Percentiles rank a stretch among this genome's conserved stretches.
Conservation (phyloP, 2,888 invertebrate genomes). For the Ischnus inquisitorius region DNA sequence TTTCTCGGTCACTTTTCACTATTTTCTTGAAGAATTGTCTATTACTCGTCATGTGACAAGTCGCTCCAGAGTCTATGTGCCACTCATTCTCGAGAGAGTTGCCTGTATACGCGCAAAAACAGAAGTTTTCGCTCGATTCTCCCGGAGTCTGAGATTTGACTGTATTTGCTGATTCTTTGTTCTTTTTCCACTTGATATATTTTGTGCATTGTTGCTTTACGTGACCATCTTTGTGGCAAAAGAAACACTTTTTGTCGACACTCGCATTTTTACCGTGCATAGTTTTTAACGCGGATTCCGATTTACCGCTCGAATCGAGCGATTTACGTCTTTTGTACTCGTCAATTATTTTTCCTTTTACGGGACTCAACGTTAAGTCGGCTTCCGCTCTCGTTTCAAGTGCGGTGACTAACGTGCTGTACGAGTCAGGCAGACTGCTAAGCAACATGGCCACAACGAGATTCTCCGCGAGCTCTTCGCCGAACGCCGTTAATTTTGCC, state of each 20-base stretch:
- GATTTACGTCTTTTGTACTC: conserved; percentile 65
- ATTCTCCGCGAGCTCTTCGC: conserved; percentile 64
- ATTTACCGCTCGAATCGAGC: not conserved
- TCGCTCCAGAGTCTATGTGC: conserved; percentile 70
- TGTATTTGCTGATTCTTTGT: conserved; percentile 32
- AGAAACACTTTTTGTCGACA: conserved; percentile 30
- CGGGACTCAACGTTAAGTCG: conserved; percentile 68
- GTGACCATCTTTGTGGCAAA: conserved; percentile 65
- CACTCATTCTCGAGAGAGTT: conserved; percentile 16
- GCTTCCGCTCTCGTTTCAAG: conserved; percentile 68
- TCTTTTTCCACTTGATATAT: conserved; percentile 59
- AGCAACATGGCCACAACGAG: conserved; percentile 66
- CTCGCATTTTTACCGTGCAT: too few relatives aligned
- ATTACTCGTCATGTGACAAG: conserved; percentile 69
- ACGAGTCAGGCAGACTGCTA: conserved; percentile 69
- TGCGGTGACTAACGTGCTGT: conserved; percentile 65
- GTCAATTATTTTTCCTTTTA: conserved; percentile 71
- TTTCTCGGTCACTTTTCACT: not conserved
- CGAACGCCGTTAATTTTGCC: conserved; percentile 64
- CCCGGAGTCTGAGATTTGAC: not conserved
- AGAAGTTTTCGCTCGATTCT: not conserved
- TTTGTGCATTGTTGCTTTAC: conserved; percentile 56
- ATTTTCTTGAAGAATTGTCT: conserved; percentile 57
- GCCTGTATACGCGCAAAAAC: conserved; percentile 9
- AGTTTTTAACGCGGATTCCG: conserved; percentile 34